A percentile compares a stretch with the other conserved stretches of the same genome.
Evolutionary conservation across 1,140 invertebrate species (phyloP).

Genomic region (Anoplolepis gracilipes): DNA sequence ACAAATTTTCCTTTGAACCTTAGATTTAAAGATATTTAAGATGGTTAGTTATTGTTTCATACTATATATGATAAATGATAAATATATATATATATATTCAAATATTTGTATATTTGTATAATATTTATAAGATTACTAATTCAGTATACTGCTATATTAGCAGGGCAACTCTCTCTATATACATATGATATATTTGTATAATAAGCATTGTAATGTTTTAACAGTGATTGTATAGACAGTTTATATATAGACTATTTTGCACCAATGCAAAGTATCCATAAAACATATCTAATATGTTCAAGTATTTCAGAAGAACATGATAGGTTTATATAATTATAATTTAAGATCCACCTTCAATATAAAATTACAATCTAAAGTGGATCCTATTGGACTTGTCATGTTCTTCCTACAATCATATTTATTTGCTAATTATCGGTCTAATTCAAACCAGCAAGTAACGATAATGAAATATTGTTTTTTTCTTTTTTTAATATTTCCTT

Average conservation of each 20-base stretch:
- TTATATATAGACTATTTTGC: too few relatives aligned
- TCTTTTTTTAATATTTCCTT: too few relatives aligned
- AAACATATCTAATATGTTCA: not conserved
- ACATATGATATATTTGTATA: not conserved
- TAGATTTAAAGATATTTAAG: too few relatives aligned
- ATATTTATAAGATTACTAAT: not conserved
- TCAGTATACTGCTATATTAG: slow-evolving; percentile 15
- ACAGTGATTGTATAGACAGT: not conserved
- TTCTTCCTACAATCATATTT: not conserved
- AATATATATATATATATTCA: too few relatives aligned
- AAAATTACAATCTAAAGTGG: not conserved
- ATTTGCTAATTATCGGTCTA: not conserved
- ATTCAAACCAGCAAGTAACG: too few relatives aligned
- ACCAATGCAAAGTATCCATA: too few relatives aligned
- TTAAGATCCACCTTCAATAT: not conserved
- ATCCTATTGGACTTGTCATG: not conserved
- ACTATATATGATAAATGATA: too few relatives aligned
- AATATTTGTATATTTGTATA: slow-evolving; percentile 15
- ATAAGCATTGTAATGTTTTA: not conserved
- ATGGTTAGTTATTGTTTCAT: too few relatives aligned
- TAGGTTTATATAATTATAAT: not conserved
- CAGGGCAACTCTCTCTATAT: not conserved
- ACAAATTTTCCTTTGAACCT: too few relatives aligned
- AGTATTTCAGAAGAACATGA: not conserved
- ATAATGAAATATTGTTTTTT: too few relatives aligned